Conservation (phyloP, 1,140 invertebrate species). For the Palaemon carinicauda region DNA sequence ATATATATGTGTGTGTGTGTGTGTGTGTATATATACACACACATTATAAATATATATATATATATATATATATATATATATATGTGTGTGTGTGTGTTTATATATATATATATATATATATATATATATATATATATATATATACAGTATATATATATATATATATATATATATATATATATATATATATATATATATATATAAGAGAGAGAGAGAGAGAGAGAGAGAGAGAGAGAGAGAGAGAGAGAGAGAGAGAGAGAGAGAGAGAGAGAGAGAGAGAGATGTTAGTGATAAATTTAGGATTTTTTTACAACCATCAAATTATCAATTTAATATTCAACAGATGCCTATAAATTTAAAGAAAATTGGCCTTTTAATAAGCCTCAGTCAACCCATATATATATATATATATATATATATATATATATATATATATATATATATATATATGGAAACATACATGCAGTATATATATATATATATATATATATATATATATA, state of each 20-base stretch:
- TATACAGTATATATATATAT: slow-evolving; percentile 2
- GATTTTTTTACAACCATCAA: no score
- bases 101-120: not conserved
- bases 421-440: not conserved
- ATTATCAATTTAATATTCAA: no score
- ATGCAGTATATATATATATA: not conserved
- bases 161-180: slow-evolving; percentile 2
- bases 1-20: not conserved
- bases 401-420: slow-evolving; percentile 2
- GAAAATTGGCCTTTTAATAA: no score
- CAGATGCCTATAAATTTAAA: no score
- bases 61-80: not conserved
- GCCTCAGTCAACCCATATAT: no score
- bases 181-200: not conserved
- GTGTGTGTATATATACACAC: not conserved
- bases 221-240: no score
- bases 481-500: not conserved
- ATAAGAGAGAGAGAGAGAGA: no score
- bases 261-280: no score
- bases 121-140: not conserved
- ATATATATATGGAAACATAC: no score
- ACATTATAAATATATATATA: not conserved
- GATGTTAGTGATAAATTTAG: no score
- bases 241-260: no score
- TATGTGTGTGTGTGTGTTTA: not conserved